These are phyloP conservation scores for Halictus quadricinctus DNA, from an alignment of 2,888 invertebrate genomes.

Conservation along the genomic window DNA sequence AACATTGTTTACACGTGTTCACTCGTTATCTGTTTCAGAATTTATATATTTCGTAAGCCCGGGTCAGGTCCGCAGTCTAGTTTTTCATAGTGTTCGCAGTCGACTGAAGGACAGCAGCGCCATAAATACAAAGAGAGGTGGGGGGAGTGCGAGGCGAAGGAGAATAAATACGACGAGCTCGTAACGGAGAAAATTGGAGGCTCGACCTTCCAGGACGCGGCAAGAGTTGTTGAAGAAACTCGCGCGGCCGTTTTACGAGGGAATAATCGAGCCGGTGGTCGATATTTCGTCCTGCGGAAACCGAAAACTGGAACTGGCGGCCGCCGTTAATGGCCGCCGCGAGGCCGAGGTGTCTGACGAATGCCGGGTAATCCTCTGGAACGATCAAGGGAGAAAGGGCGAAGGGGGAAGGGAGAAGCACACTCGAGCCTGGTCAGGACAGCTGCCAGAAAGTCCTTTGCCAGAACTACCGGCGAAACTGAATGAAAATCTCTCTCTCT, in stretches of 20 bases:
- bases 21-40: neutral
- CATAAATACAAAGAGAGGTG: neutral
- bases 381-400: constrained; percentile 13
- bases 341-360: constrained; percentile 29
- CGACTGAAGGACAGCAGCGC: neutral
- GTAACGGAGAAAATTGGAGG: constrained; percentile 1
- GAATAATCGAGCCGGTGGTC: constrained; percentile 7
- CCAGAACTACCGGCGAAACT: constrained; percentile 42
- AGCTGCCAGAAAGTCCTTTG: constrained; percentile 47
- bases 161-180: neutral
- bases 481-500: constrained; percentile 39
- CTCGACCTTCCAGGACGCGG: neutral
- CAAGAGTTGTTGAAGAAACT: neutral
- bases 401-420: neutral
- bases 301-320: neutral
- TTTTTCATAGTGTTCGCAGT: neutral
- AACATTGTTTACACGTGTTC: neutral
- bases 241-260: constrained; percentile 5
- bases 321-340: constrained; percentile 17
- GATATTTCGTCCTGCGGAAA: constrained; percentile 5
- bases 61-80: neutral
- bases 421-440: constrained; percentile 35
- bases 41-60: neutral
- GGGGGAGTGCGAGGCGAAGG: neutral
- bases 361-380: constrained; percentile 35